A percentile compares a stretch with the other conserved stretches of the same genome.
Conservation (phyloP, 2,888 invertebrate species). For the Gnatocerus cornutus region DNA sequence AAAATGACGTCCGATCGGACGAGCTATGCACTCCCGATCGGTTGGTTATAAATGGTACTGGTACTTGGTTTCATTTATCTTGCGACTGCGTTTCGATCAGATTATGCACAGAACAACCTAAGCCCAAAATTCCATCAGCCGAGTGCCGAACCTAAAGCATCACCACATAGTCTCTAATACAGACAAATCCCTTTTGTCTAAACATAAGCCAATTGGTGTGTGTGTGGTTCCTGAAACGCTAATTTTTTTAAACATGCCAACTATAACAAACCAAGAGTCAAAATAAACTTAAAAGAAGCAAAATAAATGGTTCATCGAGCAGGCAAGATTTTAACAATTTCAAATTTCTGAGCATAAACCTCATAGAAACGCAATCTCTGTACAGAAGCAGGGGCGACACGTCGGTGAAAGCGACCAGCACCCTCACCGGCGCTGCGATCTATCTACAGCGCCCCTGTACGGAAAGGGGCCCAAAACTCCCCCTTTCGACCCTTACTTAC, state of each 20-base stretch:
- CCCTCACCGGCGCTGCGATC: slow-evolving; percentile 44
- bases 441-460: slow-evolving; percentile 46
- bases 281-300: slow-evolving; percentile 16
- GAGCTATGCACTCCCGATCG: slow-evolving; percentile 3
- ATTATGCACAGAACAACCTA: slow-evolving; percentile 44
- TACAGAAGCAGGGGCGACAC: slow-evolving; percentile 41
- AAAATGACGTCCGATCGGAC: slow-evolving; percentile 50
- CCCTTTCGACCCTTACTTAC: slow-evolving; percentile 76
- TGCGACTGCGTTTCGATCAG: slow-evolving; percentile 54
- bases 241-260: slow-evolving; percentile 24
- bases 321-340: slow-evolving; percentile 13
- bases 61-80: neutral
- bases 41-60: neutral
- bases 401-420: slow-evolving; percentile 38
- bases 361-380: slow-evolving; percentile 49
- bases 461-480: slow-evolving; percentile 15
- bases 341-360: slow-evolving; percentile 46
- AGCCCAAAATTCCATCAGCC: too few species aligned
- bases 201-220: slow-evolving; percentile 1
- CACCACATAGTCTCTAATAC: slow-evolving; percentile 4
- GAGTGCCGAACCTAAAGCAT: slow-evolving; percentile 3
- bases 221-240: slow-evolving; percentile 28
- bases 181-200: neutral
- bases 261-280: slow-evolving; percentile 15
- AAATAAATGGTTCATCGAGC: slow-evolving; percentile 4